These are phyloP conservation scores for Panorpa germanica DNA, from an alignment of 2,888 invertebrate genomes.

Conservation along the genomic window DNA sequence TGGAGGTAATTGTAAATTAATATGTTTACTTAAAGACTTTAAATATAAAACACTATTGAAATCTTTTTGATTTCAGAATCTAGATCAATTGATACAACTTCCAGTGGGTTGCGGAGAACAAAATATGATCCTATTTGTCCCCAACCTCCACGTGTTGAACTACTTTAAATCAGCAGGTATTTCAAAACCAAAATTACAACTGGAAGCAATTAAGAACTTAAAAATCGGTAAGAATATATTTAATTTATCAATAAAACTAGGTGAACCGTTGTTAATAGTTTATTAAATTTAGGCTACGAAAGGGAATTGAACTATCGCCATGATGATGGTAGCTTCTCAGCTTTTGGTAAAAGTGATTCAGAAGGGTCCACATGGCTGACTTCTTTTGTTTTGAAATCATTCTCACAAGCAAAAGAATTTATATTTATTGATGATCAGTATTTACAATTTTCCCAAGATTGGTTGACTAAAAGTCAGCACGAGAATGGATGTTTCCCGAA, in stretches of 20 bases:
- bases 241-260: too few species aligned
- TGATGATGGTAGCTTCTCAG: constrained; percentile 36
- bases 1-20: constrained; percentile 39
- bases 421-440: constrained; percentile 32
- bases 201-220: constrained; percentile 34
- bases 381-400: constrained; percentile 41
- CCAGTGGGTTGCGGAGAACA: constrained; percentile 60
- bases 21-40: too few species aligned
- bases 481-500: constrained; percentile 53
- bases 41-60: too few species aligned
- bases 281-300: constrained; percentile 38
- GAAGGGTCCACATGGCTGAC: constrained; percentile 41
- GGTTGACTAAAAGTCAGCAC: constrained; percentile 45
- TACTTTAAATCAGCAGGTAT: constrained; percentile 43
- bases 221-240: too few species aligned
- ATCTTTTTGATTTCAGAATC: background rate
- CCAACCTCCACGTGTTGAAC: constrained; percentile 44
- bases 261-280: constrained; percentile 29
- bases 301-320: constrained; percentile 34
- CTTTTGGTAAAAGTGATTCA: constrained; percentile 31
- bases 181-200: constrained; percentile 29
- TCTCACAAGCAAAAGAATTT: constrained; percentile 31
- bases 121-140: constrained; percentile 47
- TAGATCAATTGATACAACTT: constrained; percentile 18
- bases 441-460: constrained; percentile 39